Base-by-base conservation (phyloP, 2,113 vertebrate species). In the Cyprinus carpio region DNA sequence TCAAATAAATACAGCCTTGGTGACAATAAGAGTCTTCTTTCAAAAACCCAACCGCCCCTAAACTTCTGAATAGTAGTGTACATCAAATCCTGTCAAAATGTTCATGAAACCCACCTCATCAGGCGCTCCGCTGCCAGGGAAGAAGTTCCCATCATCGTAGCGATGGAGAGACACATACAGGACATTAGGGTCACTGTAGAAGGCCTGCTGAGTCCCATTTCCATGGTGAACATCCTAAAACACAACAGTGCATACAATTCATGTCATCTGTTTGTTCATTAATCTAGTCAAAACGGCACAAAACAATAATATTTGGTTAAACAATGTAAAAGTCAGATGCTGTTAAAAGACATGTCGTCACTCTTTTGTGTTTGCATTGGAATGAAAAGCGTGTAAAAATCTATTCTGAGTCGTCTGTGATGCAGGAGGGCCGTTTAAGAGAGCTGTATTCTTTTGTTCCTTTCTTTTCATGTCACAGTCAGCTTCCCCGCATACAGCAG, bases 71-170 rank as follows among this genome's bases (percentile, higher is more conserved):
- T 16, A 7, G 0, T 29, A 6, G 23, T 10, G 74, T 4, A 46
- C 15, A 71, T 71, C 16, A 69, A 69, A 37, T 37, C 11, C 2
- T 25, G 74, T 49, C 1, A 27, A 49, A 27, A 75, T 11, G 23
- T n/a, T 27, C 6, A 10, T 13, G 3, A 56, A 34, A 51, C 85
- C 79, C 86, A 97, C 98, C 96, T 99, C 98, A 0, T 99, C 98
- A 0, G 97, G 97, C 1, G 98, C 97, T 0, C 98, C 98, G 0
- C 98, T 99, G 93, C 98, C 98, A 0, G 98, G 98, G 87, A 99
- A 99, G 94, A 98, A 99, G 95, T 99, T 99, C 23, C 98, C 98
- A 0, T 99, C 98, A 0, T 99, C 98, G 2, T 98, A 99, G 92
- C 98, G 98, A 89, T 99, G 98, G 75, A 99, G 93, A 0, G 98